These are phyloP conservation scores for Acrocephalus kingi DNA, from an alignment of 2,113 vertebrate genomes.

Conservation along the genomic window DNA sequence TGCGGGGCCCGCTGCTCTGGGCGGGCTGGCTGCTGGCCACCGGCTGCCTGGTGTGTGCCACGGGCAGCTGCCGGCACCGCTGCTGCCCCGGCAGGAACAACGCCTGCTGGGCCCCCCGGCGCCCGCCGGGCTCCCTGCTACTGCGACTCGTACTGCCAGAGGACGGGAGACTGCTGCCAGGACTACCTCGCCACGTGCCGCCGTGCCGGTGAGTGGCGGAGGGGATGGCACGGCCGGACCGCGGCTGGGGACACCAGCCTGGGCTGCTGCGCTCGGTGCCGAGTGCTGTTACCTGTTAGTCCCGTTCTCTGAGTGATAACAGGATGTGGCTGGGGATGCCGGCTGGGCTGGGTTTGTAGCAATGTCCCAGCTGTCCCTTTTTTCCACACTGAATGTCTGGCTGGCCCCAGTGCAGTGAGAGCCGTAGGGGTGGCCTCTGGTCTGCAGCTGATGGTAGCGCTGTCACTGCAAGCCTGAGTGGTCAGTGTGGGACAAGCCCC, in stretches of 20 bases:
- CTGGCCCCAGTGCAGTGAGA: not conserved
- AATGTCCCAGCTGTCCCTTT: not conserved
- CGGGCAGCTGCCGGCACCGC: constrained; percentile 64
- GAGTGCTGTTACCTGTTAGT: not conserved
- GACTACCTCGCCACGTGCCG: constrained; percentile 80
- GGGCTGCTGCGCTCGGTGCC: not conserved
- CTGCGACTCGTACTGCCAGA: constrained; percentile 85
- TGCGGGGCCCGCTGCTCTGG: not conserved
- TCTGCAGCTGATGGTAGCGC: not conserved
- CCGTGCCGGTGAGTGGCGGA: constrained; percentile 75
- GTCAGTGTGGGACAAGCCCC: fast-evolving
- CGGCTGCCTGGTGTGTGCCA: not conserved
- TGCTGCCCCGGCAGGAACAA: constrained; percentile 87
- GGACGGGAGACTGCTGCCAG: constrained; percentile 85
- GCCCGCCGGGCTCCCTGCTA: constrained; percentile 76
- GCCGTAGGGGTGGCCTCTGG: not conserved
- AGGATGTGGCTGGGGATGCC: not conserved
- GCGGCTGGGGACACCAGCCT: not conserved
- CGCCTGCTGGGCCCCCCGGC: constrained; percentile 72
- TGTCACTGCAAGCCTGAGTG: not conserved
- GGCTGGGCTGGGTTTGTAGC: not conserved
- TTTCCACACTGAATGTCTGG: not conserved
- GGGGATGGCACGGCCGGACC: not conserved
- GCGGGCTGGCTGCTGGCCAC: constrained; percentile 35
- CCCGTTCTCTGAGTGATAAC: fast-evolving